These are phyloP conservation scores for Drosophila takahashii DNA, from an alignment of 1,140 invertebrate species.

Conservation along the genomic window DNA sequence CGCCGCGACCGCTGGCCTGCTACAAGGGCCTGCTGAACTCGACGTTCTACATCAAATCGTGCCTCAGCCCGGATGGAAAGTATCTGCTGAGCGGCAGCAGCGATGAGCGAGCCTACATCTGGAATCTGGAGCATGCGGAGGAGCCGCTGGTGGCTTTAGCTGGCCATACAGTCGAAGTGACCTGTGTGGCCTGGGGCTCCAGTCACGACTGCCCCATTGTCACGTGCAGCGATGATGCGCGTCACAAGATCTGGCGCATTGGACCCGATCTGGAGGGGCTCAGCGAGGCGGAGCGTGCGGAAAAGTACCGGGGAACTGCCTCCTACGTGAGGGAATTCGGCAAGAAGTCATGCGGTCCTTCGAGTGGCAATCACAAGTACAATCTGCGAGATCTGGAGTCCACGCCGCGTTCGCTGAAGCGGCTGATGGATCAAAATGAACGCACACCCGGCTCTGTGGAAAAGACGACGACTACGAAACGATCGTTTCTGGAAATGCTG, in stretches of 20 bases:
- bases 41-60: slow-evolving; percentile 93
- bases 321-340: slow-evolving; percentile 84
- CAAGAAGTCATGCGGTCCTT: slow-evolving; percentile 17
- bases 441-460: slow-evolving; percentile 77
- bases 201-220: slow-evolving; percentile 87
- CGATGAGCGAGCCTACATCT: slow-evolving; percentile 93
- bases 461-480: slow-evolving; percentile 57
- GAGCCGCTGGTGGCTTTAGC: slow-evolving; percentile 88
- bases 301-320: slow-evolving; percentile 86
- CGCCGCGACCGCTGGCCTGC: slow-evolving; percentile 87
- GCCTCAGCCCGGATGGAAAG: slow-evolving; percentile 91
- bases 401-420: slow-evolving; percentile 85
- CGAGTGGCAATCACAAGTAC: slow-evolving; percentile 68
- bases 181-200: slow-evolving; percentile 91
- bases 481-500: slow-evolving; percentile 78
- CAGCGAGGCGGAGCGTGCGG: slow-evolving; percentile 84
- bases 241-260: slow-evolving; percentile 91
- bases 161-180: slow-evolving; percentile 93
- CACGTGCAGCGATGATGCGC: slow-evolving; percentile 92
- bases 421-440: slow-evolving; percentile 82
- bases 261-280: slow-evolving; percentile 85
- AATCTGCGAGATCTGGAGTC: slow-evolving; percentile 85
- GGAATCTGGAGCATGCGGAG: slow-evolving; percentile 89
- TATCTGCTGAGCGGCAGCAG: slow-evolving; percentile 94
- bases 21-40: slow-evolving; percentile 90